Evolutionary conservation across 1,140 invertebrate species (phyloP).

Genomic region (Branchinecta lindahli): DNA sequence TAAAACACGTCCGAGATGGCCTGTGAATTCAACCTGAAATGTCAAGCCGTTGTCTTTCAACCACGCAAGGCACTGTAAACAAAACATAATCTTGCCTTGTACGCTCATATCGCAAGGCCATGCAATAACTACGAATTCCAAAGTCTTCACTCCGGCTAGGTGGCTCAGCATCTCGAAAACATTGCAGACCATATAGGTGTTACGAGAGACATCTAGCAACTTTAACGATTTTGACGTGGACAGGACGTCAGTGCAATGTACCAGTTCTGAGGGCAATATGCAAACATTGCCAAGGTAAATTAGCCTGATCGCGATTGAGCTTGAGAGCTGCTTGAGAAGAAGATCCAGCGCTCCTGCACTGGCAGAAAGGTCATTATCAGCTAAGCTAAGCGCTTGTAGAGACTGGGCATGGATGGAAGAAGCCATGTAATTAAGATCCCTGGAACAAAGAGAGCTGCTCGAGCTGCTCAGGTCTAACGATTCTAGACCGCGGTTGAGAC

Average conservation of each 20-base stretch:
- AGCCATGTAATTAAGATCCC: background rate
- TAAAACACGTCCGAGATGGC: too few species aligned
- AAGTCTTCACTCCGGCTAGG: background rate
- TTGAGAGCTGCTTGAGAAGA: too few species aligned
- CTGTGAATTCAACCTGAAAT: too few species aligned
- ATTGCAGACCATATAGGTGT: too few species aligned
- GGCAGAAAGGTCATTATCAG: background rate
- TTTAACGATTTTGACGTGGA: background rate
- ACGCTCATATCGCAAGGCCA: background rate
- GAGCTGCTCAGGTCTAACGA: background rate
- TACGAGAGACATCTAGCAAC: too few species aligned
- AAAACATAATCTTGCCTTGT: background rate
- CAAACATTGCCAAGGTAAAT: background rate
- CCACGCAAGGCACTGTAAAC: too few species aligned
- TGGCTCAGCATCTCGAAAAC: too few species aligned
- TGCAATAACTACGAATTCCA: background rate
- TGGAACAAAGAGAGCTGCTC: background rate
- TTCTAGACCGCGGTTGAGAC: background rate
- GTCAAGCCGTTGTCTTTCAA: too few species aligned
- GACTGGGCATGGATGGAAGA: background rate
- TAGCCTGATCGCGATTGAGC: too few species aligned
- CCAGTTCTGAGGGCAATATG: background rate
- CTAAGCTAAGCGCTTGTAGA: background rate
- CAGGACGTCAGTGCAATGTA: background rate
- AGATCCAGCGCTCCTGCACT: background rate